phyloP scores from a whole-genome alignment of 2,888 invertebrate species.

The Ophraella communa region DNA sequence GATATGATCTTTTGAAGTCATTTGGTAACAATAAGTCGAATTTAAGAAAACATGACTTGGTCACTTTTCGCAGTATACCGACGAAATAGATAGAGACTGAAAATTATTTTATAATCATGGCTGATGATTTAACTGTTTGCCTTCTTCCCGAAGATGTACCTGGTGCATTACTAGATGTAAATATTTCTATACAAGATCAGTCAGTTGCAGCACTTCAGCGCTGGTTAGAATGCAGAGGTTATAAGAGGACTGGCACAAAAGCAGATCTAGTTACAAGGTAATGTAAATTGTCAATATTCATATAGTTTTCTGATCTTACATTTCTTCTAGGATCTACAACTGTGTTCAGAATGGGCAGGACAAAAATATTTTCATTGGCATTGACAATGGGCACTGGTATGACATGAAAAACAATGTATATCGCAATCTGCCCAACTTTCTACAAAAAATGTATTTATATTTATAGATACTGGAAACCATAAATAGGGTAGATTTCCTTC shows the following conservation, averaged over 20 bases:
- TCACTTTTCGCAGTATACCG: too few relatives aligned
- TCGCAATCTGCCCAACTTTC: neutral
- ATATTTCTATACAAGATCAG: neutral
- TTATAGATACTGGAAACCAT: too few relatives aligned
- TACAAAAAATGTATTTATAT: too few relatives aligned
- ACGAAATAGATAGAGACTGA: too few relatives aligned
- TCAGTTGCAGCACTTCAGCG: conserved; percentile 5
- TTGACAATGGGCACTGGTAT: neutral
- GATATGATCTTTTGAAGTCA: too few relatives aligned
- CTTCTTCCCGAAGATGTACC: conserved; percentile 1
- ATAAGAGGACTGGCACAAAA: neutral
- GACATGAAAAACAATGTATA: conserved; percentile 4
- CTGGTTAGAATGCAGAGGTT: conserved; percentile 9
- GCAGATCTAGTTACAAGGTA: conserved; percentile 2
- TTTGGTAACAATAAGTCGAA: too few relatives aligned
- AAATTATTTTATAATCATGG: too few relatives aligned
- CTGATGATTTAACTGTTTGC: too few relatives aligned
- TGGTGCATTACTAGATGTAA: neutral
- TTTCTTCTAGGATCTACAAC: neutral
- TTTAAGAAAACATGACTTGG: too few relatives aligned
- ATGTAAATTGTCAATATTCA: neutral
- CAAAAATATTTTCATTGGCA: neutral
- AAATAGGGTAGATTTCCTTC: too few relatives aligned
- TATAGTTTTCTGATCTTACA: neutral
- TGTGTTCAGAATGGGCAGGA: neutral